Conservation (phyloP, 2,888 invertebrate species). For the Lasioglossum vierecki region DNA sequence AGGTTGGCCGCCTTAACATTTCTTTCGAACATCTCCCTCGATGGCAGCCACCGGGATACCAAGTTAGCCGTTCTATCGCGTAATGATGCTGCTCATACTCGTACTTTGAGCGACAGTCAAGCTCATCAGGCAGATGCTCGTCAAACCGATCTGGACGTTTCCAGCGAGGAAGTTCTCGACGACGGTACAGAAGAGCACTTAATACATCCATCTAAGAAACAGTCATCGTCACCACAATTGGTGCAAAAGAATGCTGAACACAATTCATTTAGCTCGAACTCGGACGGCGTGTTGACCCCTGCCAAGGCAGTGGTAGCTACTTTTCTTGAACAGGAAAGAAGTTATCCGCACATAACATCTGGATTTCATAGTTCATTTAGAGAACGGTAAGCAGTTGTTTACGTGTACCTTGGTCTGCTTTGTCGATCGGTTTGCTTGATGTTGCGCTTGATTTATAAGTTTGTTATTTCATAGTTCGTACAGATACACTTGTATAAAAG, state of each 20-base stretch:
- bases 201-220: conserved; percentile 42
- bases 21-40: conserved; percentile 97
- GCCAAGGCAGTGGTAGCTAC: conserved; percentile 84
- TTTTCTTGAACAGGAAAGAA: conserved; percentile 78
- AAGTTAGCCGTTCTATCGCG: conserved; percentile 85
- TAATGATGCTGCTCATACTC: conserved; percentile 65
- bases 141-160: conserved; percentile 67
- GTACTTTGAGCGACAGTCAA: conserved; percentile 72
- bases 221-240: conserved; percentile 62
- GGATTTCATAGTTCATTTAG: conserved; percentile 79
- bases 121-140: conserved; percentile 63
- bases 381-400: conserved; percentile 76
- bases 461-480: not conserved
- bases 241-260: conserved; percentile 79
- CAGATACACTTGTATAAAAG: not conserved
- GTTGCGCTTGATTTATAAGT: not conserved
- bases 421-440: not conserved
- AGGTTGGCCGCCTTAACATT: conserved; percentile 97
- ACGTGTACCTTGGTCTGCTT: not conserved
- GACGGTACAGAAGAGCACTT: conserved; percentile 70
- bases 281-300: conserved; percentile 89
- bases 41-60: conserved; percentile 93
- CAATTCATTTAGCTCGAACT: conserved; percentile 89
- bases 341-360: conserved; percentile 70
- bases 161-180: conserved; percentile 80